phyloP scores from a whole-genome alignment of 2,888 invertebrate species.

The Drosophila mettleri region DNA sequence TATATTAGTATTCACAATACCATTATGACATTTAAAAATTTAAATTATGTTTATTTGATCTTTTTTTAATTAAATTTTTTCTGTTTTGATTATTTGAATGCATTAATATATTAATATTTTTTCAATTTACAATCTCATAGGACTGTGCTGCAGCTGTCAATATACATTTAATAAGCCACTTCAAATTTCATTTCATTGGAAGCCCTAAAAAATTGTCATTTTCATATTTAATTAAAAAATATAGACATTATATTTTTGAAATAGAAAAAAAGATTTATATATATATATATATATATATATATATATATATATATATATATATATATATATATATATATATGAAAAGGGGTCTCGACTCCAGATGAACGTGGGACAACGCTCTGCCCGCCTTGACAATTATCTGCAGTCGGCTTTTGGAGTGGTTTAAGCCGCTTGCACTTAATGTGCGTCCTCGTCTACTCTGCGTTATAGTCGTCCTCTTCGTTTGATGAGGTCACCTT shows the following conservation, averaged over 20 bases:
- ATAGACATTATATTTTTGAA: slow-evolving; percentile 9
- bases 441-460: slow-evolving; percentile 24
- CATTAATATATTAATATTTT: too few relatives aligned
- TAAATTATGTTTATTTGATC: too few relatives aligned
- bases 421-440: slow-evolving; percentile 66
- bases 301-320: too few relatives aligned
- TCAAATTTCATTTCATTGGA: slow-evolving; percentile 30
- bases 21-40: too few relatives aligned
- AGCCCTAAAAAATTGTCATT: slow-evolving; percentile 56
- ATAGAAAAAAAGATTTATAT: slow-evolving; percentile 35
- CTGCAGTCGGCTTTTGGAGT: slow-evolving; percentile 38
- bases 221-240: slow-evolving; percentile 61
- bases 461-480: not conserved
- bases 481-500: slow-evolving; percentile 36
- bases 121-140: not conserved
- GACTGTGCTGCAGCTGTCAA: slow-evolving; percentile 26
- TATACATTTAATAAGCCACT: slow-evolving; percentile 46
- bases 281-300: too few relatives aligned
- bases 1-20: too few relatives aligned
- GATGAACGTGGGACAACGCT: not conserved
- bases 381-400: slow-evolving; percentile 71
- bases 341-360: slow-evolving; percentile 43
- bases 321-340: too few relatives aligned
- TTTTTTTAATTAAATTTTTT: too few relatives aligned
- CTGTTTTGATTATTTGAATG: too few relatives aligned